Evolutionary conservation across 2,797 vertebrate species (phyloP), one percentile per base, ranked within the genome.

Genomic region (Astyanax mexicanus): DNA sequence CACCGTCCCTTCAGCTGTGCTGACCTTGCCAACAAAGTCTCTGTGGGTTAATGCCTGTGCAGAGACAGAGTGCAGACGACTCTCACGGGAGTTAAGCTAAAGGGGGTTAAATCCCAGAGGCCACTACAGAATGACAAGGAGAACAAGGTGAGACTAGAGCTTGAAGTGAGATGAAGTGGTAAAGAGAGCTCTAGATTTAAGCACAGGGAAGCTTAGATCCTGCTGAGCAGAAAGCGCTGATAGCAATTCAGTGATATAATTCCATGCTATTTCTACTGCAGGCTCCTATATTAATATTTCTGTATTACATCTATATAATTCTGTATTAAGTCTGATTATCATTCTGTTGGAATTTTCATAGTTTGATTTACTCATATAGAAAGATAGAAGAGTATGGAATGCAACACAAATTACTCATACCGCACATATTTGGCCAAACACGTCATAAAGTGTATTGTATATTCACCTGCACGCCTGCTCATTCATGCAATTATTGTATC

Each of bases 1-100:
- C 61, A 74, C 71, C 57, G 15, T 47, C 49, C 40, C 57, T 64
- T 69, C 71, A 69, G 70, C 58, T 69, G 32, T 19, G 51, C 11
- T 79, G 69, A 79, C 80, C 76, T 72, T 61, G 3, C 45, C 52
- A 51, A 13, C 58, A 42, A 60, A 58, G 55, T 74, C 65, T 55
- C 55, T 69, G n/a, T 42, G 51, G 66, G 77, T 75, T 79, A 79
- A 70, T 70, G 51, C 29, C 13, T 74, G 72, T 40, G 51, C 47
- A 47, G 66, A 70, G 67, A 79, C 49, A 51, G 51, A 47, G 12
- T 58, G 62, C 37, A 19, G 45, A 35, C 47, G 37, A 40, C 65
- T 52, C 74, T 61, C 38, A 75, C 23, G 38, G 23, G 42, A 79
- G 72, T 74, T 35, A 35, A 23, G 72, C 49, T 66, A 51, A 79